Percentiles rank a stretch among this genome's conserved stretches.
Conservation (phyloP, 53 echinoderm and acorn worm species). For the Paracentrotus lividus region DNA sequence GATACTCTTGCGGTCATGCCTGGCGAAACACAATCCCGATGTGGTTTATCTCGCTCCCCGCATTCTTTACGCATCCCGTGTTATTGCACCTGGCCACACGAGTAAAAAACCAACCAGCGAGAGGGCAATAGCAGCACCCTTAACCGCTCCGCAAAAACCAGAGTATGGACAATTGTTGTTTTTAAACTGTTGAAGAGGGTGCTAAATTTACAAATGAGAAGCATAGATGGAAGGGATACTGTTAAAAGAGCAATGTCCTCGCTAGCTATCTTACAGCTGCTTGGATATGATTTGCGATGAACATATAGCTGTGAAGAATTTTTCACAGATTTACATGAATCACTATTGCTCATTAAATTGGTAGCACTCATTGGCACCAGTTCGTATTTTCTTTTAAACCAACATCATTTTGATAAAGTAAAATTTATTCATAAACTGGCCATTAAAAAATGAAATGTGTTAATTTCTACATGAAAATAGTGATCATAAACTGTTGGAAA, state of each 20-base stretch:
- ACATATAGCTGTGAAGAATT: too few relatives aligned
- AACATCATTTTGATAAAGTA: too few relatives aligned
- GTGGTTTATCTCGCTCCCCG: conserved; percentile 4
- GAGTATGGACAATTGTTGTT: conserved; percentile 1
- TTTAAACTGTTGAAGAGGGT: conserved; percentile 6
- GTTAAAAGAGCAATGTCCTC: background rate
- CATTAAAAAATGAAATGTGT: too few relatives aligned
- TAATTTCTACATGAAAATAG: too few relatives aligned
- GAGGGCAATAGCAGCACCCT: background rate
- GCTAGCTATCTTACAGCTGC: background rate
- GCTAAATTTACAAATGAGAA: background rate
- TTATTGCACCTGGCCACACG: conserved; percentile 45
- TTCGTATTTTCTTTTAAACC: too few relatives aligned
- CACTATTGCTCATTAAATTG: too few relatives aligned
- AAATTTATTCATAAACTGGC: too few relatives aligned
- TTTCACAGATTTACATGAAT: too few relatives aligned
- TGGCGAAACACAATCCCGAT: conserved; percentile 22
- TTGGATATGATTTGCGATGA: background rate
- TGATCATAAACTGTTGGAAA: too few relatives aligned
- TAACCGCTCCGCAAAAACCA: background rate
- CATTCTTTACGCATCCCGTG: conserved; percentile 37
- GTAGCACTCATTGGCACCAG: too few relatives aligned
- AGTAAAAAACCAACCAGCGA: background rate
- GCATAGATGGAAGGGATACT: background rate
- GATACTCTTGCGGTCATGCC: conserved; percentile 44